Evolutionary conservation across 1,140 invertebrate species (phyloP).

Genomic region (Laodelphax striatellus): DNA sequence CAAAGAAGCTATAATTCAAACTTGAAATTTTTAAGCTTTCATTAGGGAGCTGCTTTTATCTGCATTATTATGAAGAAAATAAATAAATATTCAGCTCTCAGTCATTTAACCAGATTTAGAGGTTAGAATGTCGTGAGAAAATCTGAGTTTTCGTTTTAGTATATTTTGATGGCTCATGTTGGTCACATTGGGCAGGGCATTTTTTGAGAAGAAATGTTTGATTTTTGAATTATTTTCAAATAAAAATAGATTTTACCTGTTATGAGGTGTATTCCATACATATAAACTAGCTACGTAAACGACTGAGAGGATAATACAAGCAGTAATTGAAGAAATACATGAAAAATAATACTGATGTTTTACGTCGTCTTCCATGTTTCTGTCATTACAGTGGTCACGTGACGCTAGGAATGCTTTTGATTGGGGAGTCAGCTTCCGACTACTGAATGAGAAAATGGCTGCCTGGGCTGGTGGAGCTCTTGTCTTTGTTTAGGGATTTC

Average conservation of each 20-base stretch:
- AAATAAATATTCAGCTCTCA: too few relatives aligned
- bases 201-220: neutral
- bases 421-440: constrained; percentile 17
- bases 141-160: too few relatives aligned
- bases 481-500: constrained; percentile 47
- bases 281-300: constrained; percentile 73
- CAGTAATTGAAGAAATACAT: constrained; percentile 22
- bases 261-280: constrained; percentile 61
- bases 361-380: constrained; percentile 27
- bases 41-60: too few relatives aligned
- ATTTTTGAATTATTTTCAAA: neutral
- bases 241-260: constrained; percentile 41
- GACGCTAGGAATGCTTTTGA: constrained; percentile 11
- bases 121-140: too few relatives aligned
- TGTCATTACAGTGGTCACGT: constrained; percentile 29
- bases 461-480: constrained; percentile 44
- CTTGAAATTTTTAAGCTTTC: too few relatives aligned
- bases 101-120: too few relatives aligned
- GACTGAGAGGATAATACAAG: constrained; percentile 58
- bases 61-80: too few relatives aligned
- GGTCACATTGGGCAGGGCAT: constrained; percentile 1
- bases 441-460: constrained; percentile 45
- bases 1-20: too few relatives aligned
- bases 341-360: constrained; percentile 11
- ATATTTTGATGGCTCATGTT: neutral